These are phyloP conservation scores for Rhimphoctona megacephalus DNA, from an alignment of 2,888 invertebrate species.

Conservation along the genomic window DNA sequence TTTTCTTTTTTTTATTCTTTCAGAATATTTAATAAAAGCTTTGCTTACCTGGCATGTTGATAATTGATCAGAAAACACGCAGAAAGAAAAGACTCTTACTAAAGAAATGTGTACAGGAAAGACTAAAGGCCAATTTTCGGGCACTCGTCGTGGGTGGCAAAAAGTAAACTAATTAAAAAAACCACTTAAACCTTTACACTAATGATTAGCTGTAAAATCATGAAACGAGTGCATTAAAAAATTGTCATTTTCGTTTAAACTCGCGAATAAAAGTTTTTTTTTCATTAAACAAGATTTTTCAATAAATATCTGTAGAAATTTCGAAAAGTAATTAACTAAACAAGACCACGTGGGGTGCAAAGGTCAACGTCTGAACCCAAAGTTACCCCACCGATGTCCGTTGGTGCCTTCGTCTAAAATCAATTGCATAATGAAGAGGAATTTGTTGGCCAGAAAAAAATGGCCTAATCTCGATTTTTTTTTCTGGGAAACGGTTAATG, in stretches of 20 bases:
- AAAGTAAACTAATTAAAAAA: background rate
- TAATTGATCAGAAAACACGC: slow-evolving; percentile 43
- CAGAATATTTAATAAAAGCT: slow-evolving; percentile 48
- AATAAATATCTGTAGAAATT: background rate
- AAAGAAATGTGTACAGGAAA: background rate
- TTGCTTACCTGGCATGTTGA: slow-evolving; percentile 46
- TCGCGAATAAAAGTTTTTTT: background rate
- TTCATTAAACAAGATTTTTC: background rate
- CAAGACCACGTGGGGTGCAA: background rate
- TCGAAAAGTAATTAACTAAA: background rate
- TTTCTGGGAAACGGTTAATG: too few species aligned
- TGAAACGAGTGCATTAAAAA: background rate
- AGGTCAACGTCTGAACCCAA: too few species aligned
- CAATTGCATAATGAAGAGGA: background rate
- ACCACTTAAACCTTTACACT: background rate
- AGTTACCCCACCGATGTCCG: too few species aligned
- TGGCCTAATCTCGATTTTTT: too few species aligned
- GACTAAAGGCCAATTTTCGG: background rate
- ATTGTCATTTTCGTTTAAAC: background rate
- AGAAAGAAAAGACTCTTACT: background rate
- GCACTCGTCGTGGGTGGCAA: background rate
- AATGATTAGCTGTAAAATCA: background rate
- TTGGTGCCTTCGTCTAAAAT: background rate
- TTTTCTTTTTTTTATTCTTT: slow-evolving; percentile 24
- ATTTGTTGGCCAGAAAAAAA: too few species aligned